Base-by-base conservation (phyloP, 2,888 invertebrate species). In the Brenthis daphne region DNA sequence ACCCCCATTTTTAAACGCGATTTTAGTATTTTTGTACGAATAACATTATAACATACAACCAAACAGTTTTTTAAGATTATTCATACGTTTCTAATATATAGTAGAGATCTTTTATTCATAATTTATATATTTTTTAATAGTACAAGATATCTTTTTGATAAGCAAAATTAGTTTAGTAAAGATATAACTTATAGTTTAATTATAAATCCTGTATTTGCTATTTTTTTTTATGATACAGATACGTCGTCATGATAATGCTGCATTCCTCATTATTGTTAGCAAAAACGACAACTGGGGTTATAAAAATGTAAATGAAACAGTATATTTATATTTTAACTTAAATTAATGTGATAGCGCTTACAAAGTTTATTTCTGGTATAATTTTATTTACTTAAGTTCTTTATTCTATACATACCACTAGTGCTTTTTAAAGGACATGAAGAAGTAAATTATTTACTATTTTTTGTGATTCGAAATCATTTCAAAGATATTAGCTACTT, bases 241-340 rank as follows among this genome's bases (percentile, higher is more conserved):
- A 58, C 65, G 63, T 65, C 37, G 67, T 37, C 67, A 53, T 51
- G 76, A 75, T 76, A 76, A 67, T 68, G 65, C 70, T 70, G 73
- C 74, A 76, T 76, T 74, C 75, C 76, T 69, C 69, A 68, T 71
- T 73, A 71, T 70, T 66, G 71, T 73, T 71, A 66, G 68, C 64
- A 68, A 68, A 73, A 69, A 68, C 70, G 58, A 67, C 70, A 68
- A 76, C 73, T 71, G 70, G 29, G 67, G 58, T 64, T 66, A 73
- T 72, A 67, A 75, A 75, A 70, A 67, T 71, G 69, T 69, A 71
- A 74, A 72, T 73, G 63, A 69, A 66, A 63, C 2, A 37, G 29
- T 61, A 33, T 68, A 58, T 64, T 65, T 68, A 61, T 71, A 57
- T 65, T 56, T 58, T 43, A 61, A 71, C 16, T 43, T 56, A 60